A percentile compares a stretch with the other conserved stretches of the same genome.
phyloP scores from a whole-genome alignment of 92 coral and sea anemone species.

The Diadumene lineata region DNA sequence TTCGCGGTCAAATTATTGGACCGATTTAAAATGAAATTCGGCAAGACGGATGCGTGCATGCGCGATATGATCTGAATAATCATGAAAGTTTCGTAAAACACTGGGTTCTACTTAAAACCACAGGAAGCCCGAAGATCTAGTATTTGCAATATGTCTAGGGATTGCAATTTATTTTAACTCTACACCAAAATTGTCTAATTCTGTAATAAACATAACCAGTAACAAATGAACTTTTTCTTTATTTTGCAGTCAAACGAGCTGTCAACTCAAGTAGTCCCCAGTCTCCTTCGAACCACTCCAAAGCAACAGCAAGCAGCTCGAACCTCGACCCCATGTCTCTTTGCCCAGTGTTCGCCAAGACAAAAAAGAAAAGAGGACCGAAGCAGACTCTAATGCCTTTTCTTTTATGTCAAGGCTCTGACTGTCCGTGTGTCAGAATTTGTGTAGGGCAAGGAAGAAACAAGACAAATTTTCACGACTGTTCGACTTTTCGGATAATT shows the following conservation, averaged over 20 bases:
- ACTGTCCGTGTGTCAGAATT: constrained; percentile 44
- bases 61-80: neutral
- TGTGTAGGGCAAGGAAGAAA: constrained; percentile 38
- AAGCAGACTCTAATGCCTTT: neutral
- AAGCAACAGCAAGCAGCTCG: neutral
- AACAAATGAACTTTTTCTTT: neutral
- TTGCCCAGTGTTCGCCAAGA: constrained; percentile 13
- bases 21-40: too few relatives aligned
- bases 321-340: constrained; percentile 9
- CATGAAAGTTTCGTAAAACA: too few relatives aligned
- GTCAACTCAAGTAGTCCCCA: neutral
- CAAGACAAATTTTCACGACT: constrained; percentile 17
- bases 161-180: too few relatives aligned
- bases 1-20: too few relatives aligned
- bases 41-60: neutral
- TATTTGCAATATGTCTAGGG: too few relatives aligned
- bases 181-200: too few relatives aligned
- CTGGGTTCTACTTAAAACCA: too few relatives aligned
- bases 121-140: neutral
- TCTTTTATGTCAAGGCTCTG: constrained; percentile 16
- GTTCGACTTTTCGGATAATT: constrained; percentile 42
- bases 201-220: too few relatives aligned
- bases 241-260: neutral
- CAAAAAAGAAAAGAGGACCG: neutral
- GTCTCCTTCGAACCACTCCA: neutral